Evolutionary conservation across 2,797 vertebrate genomes (phyloP), one percentile per base, ranked within the genome.

Genomic region (Sebastes oblongus): DNA sequence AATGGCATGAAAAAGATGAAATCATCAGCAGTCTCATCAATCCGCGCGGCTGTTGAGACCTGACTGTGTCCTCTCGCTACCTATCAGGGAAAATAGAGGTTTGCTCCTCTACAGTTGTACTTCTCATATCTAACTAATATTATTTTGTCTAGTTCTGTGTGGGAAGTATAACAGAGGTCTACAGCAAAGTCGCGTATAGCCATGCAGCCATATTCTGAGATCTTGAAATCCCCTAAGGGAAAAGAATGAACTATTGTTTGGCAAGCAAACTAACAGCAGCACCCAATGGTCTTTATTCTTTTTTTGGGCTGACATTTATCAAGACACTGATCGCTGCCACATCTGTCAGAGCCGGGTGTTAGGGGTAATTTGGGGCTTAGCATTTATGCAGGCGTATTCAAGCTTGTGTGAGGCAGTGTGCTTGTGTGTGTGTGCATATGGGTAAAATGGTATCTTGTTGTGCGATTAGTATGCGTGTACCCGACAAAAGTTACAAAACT

Each of bases 241-340:
- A 68, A 72, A 82, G 62, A 58, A 46, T 70, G 18, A 60, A 29
- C 55, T 4, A 36, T 65, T 87, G 71, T 88, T 82, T 50, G 34
- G 58, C 39, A 62, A 58, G 66, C 55, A 74, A 67, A 77, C 68
- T 55, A 85, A 75, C 68, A 79, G 77, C 59, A 75, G 75, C 65
- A 75, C 64, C 60, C 87, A 78, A 70, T 66, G 42, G 66, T 54
- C 78, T 81, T 77, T 54, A 50, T 75, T 77, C 8, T 50, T 50
- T 76, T 76, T 80, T 71, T 77, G 61, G 64, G 64, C 56, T 82
- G 81, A 79, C 79, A 84, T 88, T 86, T 84, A 87, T 84, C 77
- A 89, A 75, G 68, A 81, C 55, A 46, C 62, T 78, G 62, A 81
- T 83, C 34, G 5, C 75, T 80, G 80, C 69, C 78, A 67, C 75